phyloP scores from a whole-genome alignment of 2,888 invertebrate species.

The Drosophila buzzatii region DNA sequence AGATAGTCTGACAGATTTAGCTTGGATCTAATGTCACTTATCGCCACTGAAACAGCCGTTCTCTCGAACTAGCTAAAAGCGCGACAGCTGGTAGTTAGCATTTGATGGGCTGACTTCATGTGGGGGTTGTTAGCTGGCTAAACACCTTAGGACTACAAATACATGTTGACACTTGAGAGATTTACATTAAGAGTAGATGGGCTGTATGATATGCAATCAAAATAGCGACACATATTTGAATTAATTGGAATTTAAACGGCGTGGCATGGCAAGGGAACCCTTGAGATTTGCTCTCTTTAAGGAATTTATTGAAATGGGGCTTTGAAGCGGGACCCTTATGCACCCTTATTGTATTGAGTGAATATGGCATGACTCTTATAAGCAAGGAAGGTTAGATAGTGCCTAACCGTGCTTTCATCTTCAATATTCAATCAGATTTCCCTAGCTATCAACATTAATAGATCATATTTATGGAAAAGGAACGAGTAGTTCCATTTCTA shows the following conservation, averaged over 20 bases:
- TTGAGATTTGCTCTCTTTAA: not conserved
- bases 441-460: no score
- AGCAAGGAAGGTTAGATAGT: no score
- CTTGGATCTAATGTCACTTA: constrained; percentile 10
- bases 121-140: not conserved
- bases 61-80: not conserved
- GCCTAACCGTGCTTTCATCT: not conserved
- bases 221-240: not conserved
- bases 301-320: not conserved
- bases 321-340: not conserved
- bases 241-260: not conserved
- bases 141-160: not conserved
- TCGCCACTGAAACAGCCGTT: not conserved
- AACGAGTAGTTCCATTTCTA: no score
- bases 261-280: not conserved
- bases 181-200: not conserved
- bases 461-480: no score
- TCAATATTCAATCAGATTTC: no score
- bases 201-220: not conserved
- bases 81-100: constrained; percentile 1
- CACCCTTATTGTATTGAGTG: not conserved
- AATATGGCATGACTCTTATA: not conserved
- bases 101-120: not conserved
- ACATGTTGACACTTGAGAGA: not conserved
- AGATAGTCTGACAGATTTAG: constrained; percentile 15